Base-by-base conservation (phyloP, 1,140 invertebrate genomes). In the Acromyrmex echinatior region DNA sequence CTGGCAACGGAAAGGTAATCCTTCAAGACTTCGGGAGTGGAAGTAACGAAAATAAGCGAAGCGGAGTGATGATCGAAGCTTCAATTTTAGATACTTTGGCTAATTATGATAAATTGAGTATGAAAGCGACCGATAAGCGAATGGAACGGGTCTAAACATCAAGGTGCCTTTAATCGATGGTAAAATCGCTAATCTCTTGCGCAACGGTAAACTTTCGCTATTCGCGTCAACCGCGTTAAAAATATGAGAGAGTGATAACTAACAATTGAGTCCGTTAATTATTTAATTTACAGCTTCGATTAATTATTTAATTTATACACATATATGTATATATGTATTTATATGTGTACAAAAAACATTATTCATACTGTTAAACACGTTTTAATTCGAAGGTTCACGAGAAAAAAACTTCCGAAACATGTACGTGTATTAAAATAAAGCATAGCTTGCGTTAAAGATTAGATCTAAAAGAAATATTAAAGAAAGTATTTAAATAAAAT, bases 211-310 rank as follows among this genome's bases (percentile, higher is more conserved):
- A 80, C 18, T 35, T 28, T 21, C 45, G 39, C 18, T 79, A 14
- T 79, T 39, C 25, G 45, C 45, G 39, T 74, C 70, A 7, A 51
- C 25, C 4, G 35, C 21, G 21, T 25, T 53, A 53, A 80, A 80
- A 35, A 3, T 68, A 7, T 80, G 45, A 79, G 10, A 77, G 7
- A 79, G 7, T 66, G 9, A 31, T 79, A 18, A 80, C 21, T 25
- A 58, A 71, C 51, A 9, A 58, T 56, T n/a, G 14, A 65, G 5
- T 70, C 21, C 31, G 14, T 81, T 45, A 70, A 68, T 31, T 35
- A 45, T 70, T 70, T 25, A 80, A 70, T 35, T 80, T 16, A 10
- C 31, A 56, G 12, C 31, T 21, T 81, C 49, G 16, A 70, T 81
- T 45, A 70, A 80, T 28, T 35, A 58, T 70, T 70, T 35, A 70